Evolutionary conservation across 2,888 invertebrate species (phyloP).

Genomic region (Metopia argyrocephala): DNA sequence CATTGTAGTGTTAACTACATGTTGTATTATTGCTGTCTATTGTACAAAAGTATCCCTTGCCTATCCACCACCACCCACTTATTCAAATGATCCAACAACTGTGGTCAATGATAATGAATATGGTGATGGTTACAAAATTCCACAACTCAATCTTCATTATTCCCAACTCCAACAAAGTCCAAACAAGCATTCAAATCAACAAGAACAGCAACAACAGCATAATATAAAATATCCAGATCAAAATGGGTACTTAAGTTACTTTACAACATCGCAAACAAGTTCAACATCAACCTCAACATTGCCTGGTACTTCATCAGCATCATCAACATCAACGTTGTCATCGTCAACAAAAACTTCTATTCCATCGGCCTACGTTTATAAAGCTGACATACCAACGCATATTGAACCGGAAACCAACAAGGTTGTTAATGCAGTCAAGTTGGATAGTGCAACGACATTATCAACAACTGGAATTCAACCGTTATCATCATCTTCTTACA

Average conservation of each 20-base stretch:
- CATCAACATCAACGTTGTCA: conserved; percentile 52
- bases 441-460: conserved; percentile 44
- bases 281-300: conserved; percentile 44
- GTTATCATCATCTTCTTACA: conserved; percentile 12
- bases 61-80: conserved; percentile 52
- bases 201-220: conserved; percentile 10
- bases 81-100: conserved; percentile 55
- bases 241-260: conserved; percentile 10
- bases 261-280: conserved; percentile 39
- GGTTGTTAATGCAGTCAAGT: conserved; percentile 60
- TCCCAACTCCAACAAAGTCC: conserved; percentile 31
- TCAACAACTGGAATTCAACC: conserved; percentile 8
- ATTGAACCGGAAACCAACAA: conserved; percentile 70
- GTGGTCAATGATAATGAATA: conserved; percentile 36
- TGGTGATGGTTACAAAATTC: conserved; percentile 20
- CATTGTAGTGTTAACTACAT: conserved; percentile 7
- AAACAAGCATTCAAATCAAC: conserved; percentile 29
- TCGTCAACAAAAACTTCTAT: conserved; percentile 56
- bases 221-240: conserved; percentile 14
- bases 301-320: conserved; percentile 28
- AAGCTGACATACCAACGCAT: conserved; percentile 63
- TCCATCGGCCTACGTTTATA: conserved; percentile 61
- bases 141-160: conserved; percentile 41
- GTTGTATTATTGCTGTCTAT: conserved; percentile 18
- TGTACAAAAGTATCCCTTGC: conserved; percentile 25